Evolutionary conservation across 2,888 invertebrate species (phyloP).

Genomic region (Drosophila barbarae): DNA sequence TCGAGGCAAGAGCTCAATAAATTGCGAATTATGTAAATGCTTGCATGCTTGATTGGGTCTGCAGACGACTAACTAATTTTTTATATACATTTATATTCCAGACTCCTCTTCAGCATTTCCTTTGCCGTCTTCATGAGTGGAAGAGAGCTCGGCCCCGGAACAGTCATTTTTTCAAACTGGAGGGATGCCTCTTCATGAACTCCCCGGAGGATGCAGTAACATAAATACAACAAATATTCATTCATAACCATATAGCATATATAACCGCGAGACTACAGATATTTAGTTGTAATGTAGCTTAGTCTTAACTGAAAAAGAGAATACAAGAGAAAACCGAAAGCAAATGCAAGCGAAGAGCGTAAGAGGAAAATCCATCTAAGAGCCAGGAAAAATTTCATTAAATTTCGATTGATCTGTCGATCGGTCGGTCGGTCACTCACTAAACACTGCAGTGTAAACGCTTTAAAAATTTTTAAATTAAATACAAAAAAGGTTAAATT

Average conservation of each 20-base stretch:
- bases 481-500: conserved; percentile 45
- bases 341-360: conserved; percentile 29
- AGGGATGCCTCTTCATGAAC: conserved; percentile 18
- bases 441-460: conserved; percentile 52
- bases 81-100: neutral
- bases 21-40: conserved; percentile 36
- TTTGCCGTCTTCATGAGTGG: conserved; percentile 10
- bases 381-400: conserved; percentile 46
- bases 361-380: conserved; percentile 30
- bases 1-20: conserved; percentile 22
- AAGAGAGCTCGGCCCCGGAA: conserved; percentile 29
- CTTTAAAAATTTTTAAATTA: conserved; percentile 73
- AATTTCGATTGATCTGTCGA: conserved; percentile 24
- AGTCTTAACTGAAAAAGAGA: conserved; percentile 47
- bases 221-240: conserved; percentile 54
- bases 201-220: conserved; percentile 13
- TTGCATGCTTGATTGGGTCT: conserved; percentile 20
- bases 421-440: conserved; percentile 31
- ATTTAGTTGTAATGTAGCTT: conserved; percentile 72
- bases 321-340: conserved; percentile 29
- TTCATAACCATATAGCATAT: conserved; percentile 69
- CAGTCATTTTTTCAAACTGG: conserved; percentile 21
- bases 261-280: conserved; percentile 76
- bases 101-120: conserved; percentile 25
- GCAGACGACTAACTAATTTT: conserved; percentile 30